These are phyloP conservation scores for Epizoanthus scotinus DNA, from an alignment of 92 coral and sea anemone genomes.

Conservation along the genomic window DNA sequence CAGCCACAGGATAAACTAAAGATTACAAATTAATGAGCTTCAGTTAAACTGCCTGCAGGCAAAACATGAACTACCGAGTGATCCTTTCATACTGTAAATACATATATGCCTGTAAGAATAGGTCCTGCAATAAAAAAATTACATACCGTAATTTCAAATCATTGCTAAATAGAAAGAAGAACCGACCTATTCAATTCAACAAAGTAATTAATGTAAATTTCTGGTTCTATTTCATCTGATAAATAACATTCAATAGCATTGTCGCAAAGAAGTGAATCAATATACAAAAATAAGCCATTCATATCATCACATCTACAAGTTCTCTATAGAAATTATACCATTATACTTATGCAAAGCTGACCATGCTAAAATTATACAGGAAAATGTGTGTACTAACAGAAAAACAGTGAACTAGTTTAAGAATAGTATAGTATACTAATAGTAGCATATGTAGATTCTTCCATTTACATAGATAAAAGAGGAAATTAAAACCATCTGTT, in stretches of 20 bases:
- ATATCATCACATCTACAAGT: too few relatives aligned
- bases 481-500: constrained; percentile 9
- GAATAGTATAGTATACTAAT: not conserved
- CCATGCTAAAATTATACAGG: too few relatives aligned
- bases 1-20: not conserved
- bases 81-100: not conserved
- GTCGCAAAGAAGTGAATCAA: not conserved
- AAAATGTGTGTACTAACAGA: too few relatives aligned
- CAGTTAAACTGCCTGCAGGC: constrained; percentile 16
- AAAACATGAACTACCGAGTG: not conserved
- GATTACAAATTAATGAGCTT: not conserved
- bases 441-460: not conserved
- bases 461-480: constrained; percentile 4
- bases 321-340: not conserved
- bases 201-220: not conserved
- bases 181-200: too few relatives aligned
- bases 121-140: not conserved
- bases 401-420: not conserved
- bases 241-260: not conserved
- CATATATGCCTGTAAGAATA: too few relatives aligned
- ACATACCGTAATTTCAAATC: not conserved
- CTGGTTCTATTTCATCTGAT: constrained; percentile 12
- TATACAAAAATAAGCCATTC: not conserved
- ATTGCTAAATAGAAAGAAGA: not conserved
- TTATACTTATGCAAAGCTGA: too few relatives aligned